Base-by-base conservation (phyloP, 2,797 vertebrate species). In the Urophycis tenuis region DNA sequence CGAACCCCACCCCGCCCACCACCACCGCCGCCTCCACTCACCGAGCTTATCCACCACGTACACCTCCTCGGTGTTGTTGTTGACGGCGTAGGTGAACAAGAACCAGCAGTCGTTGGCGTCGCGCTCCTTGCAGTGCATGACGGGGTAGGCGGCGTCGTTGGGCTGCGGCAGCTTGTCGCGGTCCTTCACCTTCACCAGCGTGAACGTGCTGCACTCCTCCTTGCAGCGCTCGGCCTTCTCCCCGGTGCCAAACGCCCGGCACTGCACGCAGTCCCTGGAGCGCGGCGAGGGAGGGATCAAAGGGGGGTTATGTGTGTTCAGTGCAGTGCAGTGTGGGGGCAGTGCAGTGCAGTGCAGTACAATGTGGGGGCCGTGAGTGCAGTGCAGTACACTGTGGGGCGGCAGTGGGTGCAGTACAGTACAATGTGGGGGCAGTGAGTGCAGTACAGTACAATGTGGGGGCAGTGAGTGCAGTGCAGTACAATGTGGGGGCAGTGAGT, bases 81-180 rank as follows among this genome's bases (percentile, higher is more conserved):
- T 93, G 85, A 97, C 94, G 0, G 95, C 95, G 3, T 96, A 99
- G 0, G 95, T 96, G 88, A 95, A 99, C 88, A 97, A 99, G 92
- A 99, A 96, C 98, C 98, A 99, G 93, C 98, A 99, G 89, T 99
- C 97, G 0, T 98, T 96, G 12, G 95, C 93, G 31, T 98, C 97
- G 75, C 97, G 94, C 92, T 98, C 97, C 77, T 99, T 99, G 89
- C 98, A 99, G 80, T 97, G 96, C 67, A 94, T 93, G 80, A 98
- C 90, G 0, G 94, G 93, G 0, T 92, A 93, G 45, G 94, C 87
- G 91, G 79, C 83, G 73, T 0, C 87, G 10, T 87, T 88, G 82
- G 96, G 95, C 88, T 98, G 96, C 0, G 97, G 97, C 78, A 98
- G 80, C 79, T 95, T 94, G 39, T 95, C 94, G 22, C 95, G 88